Conservation (phyloP, 2,113 vertebrate genomes). For the Anguilla rostrata region DNA sequence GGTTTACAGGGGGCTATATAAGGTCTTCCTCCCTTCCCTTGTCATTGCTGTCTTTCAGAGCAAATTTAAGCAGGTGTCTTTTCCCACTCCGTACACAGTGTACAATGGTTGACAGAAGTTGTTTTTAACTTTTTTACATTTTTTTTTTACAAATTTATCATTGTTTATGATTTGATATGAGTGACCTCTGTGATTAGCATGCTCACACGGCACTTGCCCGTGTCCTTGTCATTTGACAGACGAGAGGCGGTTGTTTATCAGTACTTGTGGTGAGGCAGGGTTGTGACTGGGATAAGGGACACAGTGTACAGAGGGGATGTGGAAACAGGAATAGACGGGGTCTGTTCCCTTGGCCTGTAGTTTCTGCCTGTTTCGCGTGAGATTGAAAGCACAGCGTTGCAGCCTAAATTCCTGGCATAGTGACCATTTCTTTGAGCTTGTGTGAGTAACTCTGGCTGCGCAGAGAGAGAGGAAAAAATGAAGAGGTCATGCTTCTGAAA, state of each 20-base stretch:
- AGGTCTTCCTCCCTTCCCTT: not conserved
- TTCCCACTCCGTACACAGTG: too few species aligned
- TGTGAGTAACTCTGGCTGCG: constrained; percentile 3
- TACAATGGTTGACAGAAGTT: too few species aligned
- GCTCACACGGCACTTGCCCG: not conserved
- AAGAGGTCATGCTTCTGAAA: not conserved
- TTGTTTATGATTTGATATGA: not conserved
- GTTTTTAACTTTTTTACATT: too few species aligned
- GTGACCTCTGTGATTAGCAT: not conserved
- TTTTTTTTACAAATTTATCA: not conserved
- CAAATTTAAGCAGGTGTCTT: too few species aligned
- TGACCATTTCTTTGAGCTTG: constrained; percentile 9
- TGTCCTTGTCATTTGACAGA: not conserved
- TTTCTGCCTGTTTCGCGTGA: constrained; percentile 6
- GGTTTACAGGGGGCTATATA: not conserved
- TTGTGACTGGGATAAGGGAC: not conserved
- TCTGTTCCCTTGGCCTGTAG: not conserved
- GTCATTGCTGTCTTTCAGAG: too few species aligned
- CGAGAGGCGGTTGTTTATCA: not conserved
- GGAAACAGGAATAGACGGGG: constrained; percentile 25
- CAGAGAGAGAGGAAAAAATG: not conserved
- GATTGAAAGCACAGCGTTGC: not conserved
- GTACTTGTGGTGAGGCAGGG: not conserved
- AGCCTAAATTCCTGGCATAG: constrained; percentile 22
- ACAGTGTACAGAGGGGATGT: not conserved